These are phyloP conservation scores for Galerucella nymphaeae DNA, from an alignment of 2,888 invertebrate genomes.

Conservation along the genomic window DNA sequence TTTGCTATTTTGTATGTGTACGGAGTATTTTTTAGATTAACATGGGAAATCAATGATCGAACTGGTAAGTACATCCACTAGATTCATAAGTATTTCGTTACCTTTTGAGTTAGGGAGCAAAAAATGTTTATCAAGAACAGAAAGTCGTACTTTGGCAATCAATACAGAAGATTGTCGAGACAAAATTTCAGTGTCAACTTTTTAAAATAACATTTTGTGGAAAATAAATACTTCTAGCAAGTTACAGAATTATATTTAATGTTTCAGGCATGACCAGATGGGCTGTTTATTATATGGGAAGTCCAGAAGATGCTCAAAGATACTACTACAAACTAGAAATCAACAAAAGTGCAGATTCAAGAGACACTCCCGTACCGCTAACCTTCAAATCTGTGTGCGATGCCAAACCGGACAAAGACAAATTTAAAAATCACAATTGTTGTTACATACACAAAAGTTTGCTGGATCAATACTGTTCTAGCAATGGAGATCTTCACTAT, in stretches of 20 bases:
- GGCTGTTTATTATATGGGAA: conserved; percentile 44
- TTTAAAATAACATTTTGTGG: too few relatives aligned
- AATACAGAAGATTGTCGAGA: too few relatives aligned
- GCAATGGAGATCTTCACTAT: conserved; percentile 42
- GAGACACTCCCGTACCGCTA: conserved; percentile 21
- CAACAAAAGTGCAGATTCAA: conserved; percentile 10
- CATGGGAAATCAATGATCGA: conserved; percentile 45
- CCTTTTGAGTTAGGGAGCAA: too few relatives aligned
- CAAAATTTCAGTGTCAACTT: too few relatives aligned
- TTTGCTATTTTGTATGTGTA: conserved; percentile 44
- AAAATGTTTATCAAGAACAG: too few relatives aligned
- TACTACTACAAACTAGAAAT: conserved; percentile 45
- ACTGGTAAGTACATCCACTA: conserved; percentile 25
- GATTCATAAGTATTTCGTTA: not conserved
- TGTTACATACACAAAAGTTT: conserved; percentile 42
- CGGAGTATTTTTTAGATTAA: conserved; percentile 45
- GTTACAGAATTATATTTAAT: conserved; percentile 11
- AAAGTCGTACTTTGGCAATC: too few relatives aligned
- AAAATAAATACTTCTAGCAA: too few relatives aligned
- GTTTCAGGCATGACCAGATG: conserved; percentile 44
- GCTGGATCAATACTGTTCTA: conserved; percentile 38
- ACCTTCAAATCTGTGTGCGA: conserved; percentile 42
- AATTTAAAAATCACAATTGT: conserved; percentile 39
- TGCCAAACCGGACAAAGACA: conserved; percentile 35
- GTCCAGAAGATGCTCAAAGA: conserved; percentile 39